These are phyloP conservation scores for Diadema setosum DNA, from an alignment of 35 echinoderm and acorn worm genomes.

Conservation along the genomic window DNA sequence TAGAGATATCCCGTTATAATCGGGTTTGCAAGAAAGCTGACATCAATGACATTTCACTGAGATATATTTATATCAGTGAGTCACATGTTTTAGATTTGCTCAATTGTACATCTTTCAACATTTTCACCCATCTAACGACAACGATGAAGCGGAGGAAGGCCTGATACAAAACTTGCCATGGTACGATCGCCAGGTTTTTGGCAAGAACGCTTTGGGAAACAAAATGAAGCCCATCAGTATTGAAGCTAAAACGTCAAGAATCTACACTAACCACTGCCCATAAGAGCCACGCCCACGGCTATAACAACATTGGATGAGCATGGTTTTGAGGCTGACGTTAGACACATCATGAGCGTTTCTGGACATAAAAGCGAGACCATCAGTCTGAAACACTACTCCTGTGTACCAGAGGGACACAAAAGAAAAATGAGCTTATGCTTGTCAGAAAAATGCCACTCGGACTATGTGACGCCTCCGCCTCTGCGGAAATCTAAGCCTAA, in stretches of 20 bases:
- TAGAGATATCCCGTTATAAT: too few relatives aligned
- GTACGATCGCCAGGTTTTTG: neutral
- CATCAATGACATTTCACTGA: too few relatives aligned
- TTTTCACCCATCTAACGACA: neutral
- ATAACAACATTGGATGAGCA: slow-evolving; percentile 16
- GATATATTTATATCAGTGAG: too few relatives aligned
- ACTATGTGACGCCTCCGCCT: neutral
- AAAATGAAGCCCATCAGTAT: slow-evolving; percentile 43
- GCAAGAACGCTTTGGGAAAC: slow-evolving; percentile 5
- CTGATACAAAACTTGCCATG: neutral
- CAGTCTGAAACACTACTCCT: slow-evolving; percentile 7
- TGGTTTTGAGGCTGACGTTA: neutral
- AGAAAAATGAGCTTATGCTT: slow-evolving; percentile 8
- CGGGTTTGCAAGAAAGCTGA: too few relatives aligned
- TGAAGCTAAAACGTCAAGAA: slow-evolving; percentile 4
- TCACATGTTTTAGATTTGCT: too few relatives aligned
- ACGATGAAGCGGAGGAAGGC: neutral
- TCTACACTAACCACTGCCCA: slow-evolving; percentile 56
- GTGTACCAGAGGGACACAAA: slow-evolving; percentile 9
- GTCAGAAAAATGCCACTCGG: neutral
- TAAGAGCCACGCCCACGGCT: neutral
- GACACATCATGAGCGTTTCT: slow-evolving; percentile 43
- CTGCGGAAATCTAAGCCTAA: neutral
- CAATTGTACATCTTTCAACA: too few relatives aligned
- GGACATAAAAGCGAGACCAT: slow-evolving; percentile 29